These are phyloP conservation scores for Thunnus albacares DNA, from an alignment of 2,797 vertebrate species.

Conservation along the genomic window DNA sequence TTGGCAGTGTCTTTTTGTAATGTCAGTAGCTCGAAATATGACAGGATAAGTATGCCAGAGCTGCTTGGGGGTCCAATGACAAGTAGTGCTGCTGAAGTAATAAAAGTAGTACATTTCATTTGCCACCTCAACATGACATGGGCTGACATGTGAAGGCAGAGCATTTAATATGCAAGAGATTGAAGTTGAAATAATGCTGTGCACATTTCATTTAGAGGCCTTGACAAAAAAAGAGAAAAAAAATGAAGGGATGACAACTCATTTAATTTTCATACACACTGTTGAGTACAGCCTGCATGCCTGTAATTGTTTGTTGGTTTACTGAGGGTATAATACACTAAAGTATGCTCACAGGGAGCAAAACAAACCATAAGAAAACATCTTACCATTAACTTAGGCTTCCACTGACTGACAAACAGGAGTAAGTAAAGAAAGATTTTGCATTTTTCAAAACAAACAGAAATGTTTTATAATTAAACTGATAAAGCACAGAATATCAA, in stretches of 20 bases:
- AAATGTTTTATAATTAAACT: neutral
- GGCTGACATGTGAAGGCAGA: conserved; percentile 21
- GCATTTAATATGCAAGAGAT: conserved; percentile 28
- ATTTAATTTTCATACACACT: conserved; percentile 17
- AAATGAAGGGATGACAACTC: conserved; percentile 31
- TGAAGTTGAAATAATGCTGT: conserved; percentile 23
- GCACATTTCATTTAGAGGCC: conserved; percentile 29
- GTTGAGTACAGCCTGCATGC: conserved; percentile 13
- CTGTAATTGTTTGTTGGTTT: conserved; percentile 53
- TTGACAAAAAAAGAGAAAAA: neutral
- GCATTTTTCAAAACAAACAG: neutral
- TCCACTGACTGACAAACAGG: conserved; percentile 11
- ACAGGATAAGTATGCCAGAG: conserved; percentile 56
- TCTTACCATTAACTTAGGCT: conserved; percentile 14
- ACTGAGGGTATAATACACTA: conserved; percentile 39
- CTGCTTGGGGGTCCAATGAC: conserved; percentile 28
- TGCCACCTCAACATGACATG: conserved; percentile 1
- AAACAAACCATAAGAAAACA: conserved; percentile 40
- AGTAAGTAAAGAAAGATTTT: neutral
- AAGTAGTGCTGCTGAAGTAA: conserved; percentile 40
- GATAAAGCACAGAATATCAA: neutral
- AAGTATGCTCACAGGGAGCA: conserved; percentile 26
- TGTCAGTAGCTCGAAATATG: conserved; percentile 55
- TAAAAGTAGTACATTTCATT: conserved; percentile 43
- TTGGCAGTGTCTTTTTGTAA: conserved; percentile 36